Conservation (phyloP, 2,797 vertebrate genomes). For the Sciurus vulgaris region DNA sequence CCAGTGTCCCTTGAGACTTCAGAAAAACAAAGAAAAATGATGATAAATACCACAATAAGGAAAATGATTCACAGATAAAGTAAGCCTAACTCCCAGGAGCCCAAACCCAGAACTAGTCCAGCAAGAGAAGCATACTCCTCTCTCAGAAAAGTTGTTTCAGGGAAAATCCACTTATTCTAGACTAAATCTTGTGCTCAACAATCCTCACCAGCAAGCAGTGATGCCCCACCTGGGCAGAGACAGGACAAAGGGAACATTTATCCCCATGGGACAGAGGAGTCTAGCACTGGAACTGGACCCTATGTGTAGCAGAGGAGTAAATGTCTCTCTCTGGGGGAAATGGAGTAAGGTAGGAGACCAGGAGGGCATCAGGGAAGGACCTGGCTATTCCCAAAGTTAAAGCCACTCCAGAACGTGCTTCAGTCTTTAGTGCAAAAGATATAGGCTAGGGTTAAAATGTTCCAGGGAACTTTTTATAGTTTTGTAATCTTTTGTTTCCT, state of each 20-base stretch:
- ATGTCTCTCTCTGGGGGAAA: not conserved
- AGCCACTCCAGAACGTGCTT: not conserved
- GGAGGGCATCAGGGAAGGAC: not conserved
- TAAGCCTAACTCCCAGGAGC: not conserved
- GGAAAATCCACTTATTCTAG: not conserved
- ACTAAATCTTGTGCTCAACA: not conserved
- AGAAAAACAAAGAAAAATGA: slow-evolving; percentile 8
- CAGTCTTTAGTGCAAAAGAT: not conserved
- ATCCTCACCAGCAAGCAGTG: not conserved
- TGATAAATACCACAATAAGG: not conserved
- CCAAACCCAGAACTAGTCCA: not conserved
- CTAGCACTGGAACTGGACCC: not conserved
- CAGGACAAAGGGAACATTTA: not conserved
- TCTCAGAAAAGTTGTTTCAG: slow-evolving; percentile 1
- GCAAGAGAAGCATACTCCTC: not conserved
- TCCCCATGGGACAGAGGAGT: not conserved
- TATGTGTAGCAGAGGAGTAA: not conserved
- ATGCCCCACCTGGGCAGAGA: not conserved
- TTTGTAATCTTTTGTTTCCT: not conserved
- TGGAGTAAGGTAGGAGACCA: too few relatives aligned
- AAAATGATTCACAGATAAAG: slow-evolving; percentile 32
- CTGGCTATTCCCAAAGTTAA: not conserved
- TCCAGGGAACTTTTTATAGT: not conserved
- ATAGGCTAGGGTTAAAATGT: not conserved
- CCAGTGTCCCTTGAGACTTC: not conserved